These are phyloP conservation scores for Tachuris rubrigastra DNA, from an alignment of 2,113 vertebrate genomes.

Conservation along the genomic window DNA sequence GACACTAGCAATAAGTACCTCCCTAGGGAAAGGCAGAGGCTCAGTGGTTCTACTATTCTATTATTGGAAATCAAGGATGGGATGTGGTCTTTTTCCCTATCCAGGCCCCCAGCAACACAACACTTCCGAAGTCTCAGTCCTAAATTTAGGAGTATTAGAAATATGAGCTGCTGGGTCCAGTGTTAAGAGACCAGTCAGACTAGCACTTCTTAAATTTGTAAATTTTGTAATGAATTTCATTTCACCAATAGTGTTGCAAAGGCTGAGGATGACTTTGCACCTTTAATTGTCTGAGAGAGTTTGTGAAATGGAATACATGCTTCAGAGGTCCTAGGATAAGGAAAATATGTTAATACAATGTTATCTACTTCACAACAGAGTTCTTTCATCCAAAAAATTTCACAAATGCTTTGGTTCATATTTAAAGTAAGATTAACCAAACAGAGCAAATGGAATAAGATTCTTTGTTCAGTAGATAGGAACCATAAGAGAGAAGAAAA, in stretches of 20 bases:
- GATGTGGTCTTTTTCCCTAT: not conserved
- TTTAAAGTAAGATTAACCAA: not conserved
- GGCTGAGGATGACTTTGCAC: not conserved
- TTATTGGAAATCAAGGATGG: not conserved
- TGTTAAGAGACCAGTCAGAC: not conserved
- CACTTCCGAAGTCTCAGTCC: not conserved
- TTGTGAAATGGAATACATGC: not conserved
- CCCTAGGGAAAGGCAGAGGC: not conserved
- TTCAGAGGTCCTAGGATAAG: not conserved
- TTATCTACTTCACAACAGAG: not conserved
- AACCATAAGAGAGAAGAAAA: not conserved
- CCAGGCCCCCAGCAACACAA: not conserved
- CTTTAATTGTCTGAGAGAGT: not conserved
- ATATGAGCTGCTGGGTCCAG: not conserved
- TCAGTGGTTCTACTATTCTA: not conserved
- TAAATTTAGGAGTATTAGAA: not conserved
- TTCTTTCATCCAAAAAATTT: not conserved
- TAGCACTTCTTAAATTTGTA: not conserved
- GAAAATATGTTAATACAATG: not conserved
- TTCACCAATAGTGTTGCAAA: not conserved
- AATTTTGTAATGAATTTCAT: not conserved
- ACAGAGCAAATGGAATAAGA: not conserved
- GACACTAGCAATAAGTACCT: not conserved
- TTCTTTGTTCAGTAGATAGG: not conserved
- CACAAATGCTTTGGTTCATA: not conserved